phyloP scores from a whole-genome alignment of 2,113 vertebrate genomes.

The Chaetodon trifascialis region DNA sequence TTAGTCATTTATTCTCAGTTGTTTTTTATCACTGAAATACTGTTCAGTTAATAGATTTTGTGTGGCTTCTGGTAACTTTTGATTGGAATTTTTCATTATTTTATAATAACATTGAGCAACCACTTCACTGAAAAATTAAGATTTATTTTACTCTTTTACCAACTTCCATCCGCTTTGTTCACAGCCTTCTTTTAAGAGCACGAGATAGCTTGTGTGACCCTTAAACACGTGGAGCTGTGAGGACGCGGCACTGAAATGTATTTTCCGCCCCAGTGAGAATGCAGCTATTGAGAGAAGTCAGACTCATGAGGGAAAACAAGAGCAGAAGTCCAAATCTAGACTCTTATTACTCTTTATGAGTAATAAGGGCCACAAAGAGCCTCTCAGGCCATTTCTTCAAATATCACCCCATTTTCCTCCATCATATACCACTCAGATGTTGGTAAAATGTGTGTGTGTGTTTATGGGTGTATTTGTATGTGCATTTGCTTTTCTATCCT shows the following conservation, averaged over 20 bases:
- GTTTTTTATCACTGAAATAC: background rate
- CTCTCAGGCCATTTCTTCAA: constrained; percentile 62
- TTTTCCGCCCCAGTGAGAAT: constrained; percentile 58
- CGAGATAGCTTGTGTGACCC: constrained; percentile 6
- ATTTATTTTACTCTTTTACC: background rate
- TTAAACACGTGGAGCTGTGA: constrained; percentile 2
- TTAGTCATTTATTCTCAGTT: too few species aligned
- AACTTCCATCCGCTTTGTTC: background rate
- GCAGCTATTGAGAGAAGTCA: constrained; percentile 30
- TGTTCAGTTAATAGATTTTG: background rate
- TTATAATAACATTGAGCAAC: background rate
- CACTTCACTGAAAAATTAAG: background rate
- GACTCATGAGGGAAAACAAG: constrained; percentile 46
- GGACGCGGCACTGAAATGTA: constrained; percentile 32
- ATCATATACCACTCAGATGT: constrained; percentile 25
- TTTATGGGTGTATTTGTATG: constrained; percentile 17
- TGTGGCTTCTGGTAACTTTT: background rate
- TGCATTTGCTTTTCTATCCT: background rate
- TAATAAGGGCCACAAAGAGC: constrained; percentile 56
- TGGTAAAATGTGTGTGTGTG: constrained; percentile 18
- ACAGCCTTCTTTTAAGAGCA: background rate
- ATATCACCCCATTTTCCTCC: constrained; percentile 59
- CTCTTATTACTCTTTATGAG: constrained; percentile 59
- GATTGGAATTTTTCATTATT: background rate
- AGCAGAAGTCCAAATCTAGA: constrained; percentile 53